A percentile compares a stretch with the other conserved stretches of the same genome.
Evolutionary conservation across 2,888 invertebrate genomes (phyloP).

Genomic region (Philopedon plagiatum): DNA sequence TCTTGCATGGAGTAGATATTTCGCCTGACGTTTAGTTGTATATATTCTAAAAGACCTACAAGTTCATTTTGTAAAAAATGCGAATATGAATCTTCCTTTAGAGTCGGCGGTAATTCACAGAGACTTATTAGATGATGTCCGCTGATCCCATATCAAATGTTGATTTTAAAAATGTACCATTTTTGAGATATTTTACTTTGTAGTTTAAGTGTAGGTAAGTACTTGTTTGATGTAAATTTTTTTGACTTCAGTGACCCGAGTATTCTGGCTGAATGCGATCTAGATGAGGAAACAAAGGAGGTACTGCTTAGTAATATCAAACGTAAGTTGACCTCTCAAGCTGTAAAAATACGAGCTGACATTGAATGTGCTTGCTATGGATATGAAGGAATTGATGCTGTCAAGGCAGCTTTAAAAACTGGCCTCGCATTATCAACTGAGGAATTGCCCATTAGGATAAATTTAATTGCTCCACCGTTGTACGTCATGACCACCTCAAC

Average conservation of each 20-base stretch:
- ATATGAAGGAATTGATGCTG: slow-evolving; percentile 99
- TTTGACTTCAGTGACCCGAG: slow-evolving; percentile 84
- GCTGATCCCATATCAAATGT: too few species aligned
- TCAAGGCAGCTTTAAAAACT: slow-evolving; percentile 90
- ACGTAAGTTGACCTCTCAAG: slow-evolving; percentile 95
- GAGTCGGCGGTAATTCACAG: too few species aligned
- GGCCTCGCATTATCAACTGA: slow-evolving; percentile 93
- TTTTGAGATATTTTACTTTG: too few species aligned
- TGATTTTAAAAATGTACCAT: too few species aligned
- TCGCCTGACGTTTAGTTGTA: too few species aligned
- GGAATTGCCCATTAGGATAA: slow-evolving; percentile 97
- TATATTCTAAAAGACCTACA: too few species aligned
- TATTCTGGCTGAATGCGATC: slow-evolving; percentile 94
- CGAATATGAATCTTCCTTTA: too few species aligned
- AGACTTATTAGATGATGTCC: too few species aligned
- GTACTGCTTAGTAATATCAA: slow-evolving; percentile 95
- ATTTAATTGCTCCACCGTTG: slow-evolving; percentile 97
- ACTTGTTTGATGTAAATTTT: slow-evolving; percentile 10
- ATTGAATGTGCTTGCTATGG: slow-evolving; percentile 96
- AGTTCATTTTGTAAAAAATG: too few species aligned
- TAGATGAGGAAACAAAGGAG: slow-evolving; percentile 93
- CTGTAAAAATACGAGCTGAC: slow-evolving; percentile 95
- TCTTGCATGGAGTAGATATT: too few species aligned
- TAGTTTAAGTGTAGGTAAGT: too few species aligned
- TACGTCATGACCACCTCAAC: slow-evolving; percentile 99